Evolutionary conservation across 2,888 invertebrate species (phyloP), one percentile per base, ranked within the genome.

Genomic region (Rhodophaea formosa): DNA sequence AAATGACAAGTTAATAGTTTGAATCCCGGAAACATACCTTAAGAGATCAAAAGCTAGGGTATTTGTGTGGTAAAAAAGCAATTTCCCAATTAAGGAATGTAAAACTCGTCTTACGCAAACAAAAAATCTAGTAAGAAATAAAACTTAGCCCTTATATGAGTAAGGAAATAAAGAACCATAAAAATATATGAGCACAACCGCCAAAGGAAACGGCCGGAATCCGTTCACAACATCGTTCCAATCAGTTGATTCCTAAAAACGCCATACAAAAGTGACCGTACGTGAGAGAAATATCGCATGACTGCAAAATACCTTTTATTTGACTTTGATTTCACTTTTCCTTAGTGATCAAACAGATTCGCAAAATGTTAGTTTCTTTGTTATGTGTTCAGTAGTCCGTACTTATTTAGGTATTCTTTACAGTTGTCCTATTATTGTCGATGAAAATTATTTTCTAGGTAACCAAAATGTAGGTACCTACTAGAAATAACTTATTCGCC

Each of bases 211-310:
- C 23, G 30, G 43, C 8, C 43, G 7, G n/a, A 29, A 49, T 49
- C 47, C 35, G 47, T 8, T 23, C 47, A 54, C 47, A 56, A 42
- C 47, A 39, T 42, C 47, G 14, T 56, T 56, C 56, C 56, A 56
- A 56, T 56, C 56, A 56, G 47, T 56, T 47, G 56, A 56, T 29
- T 56, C 14, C 49, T 23, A 49, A 47, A 56, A 56, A 56, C 23
- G 47, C 47, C 49, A 32, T 56, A 56, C 29, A 56, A 42, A 49
- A 56, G 46, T 56, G 49, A 49, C 49, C 49, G 56, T 56, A 51
- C 56, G 49, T 56, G 56, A 56, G 29, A 51, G 42, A 56, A 56
- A 56, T 56, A 57, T 52, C 51, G 52, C 44, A 46, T 52, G 57
- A 52, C 44, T 45, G 44, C 47, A 52, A 53, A 52, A 57, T 45